These are phyloP conservation scores for Torymus texanus DNA, from an alignment of 2,888 invertebrate genomes.

Conservation along the genomic window DNA sequence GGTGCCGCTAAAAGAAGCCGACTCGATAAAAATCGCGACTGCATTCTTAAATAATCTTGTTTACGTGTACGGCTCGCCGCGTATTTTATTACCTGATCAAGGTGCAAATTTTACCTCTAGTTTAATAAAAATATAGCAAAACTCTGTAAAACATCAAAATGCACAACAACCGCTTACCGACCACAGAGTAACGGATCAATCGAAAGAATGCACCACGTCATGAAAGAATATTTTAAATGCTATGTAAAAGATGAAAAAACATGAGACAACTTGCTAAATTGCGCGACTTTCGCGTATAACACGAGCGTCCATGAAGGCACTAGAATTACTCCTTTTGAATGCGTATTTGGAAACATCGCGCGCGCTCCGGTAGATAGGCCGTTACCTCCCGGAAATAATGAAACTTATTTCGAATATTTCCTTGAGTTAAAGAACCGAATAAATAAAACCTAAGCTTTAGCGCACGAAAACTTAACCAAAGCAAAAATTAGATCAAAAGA, in stretches of 20 bases:
- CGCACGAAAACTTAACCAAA: not conserved
- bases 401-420: constrained; percentile 16
- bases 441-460: not conserved
- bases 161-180: constrained; percentile 2
- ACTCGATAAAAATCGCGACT: not conserved
- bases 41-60: constrained; percentile 16
- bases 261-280: constrained; percentile 17
- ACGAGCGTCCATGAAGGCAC: constrained; percentile 25
- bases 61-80: no score
- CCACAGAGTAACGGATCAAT: constrained; percentile 35
- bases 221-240: constrained; percentile 28
- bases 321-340: not conserved
- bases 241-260: not conserved
- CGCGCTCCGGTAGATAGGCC: no score
- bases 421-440: not conserved
- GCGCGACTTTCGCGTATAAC: constrained; percentile 32
- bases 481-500: not conserved
- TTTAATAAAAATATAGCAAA: no score
- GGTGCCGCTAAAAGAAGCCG: not conserved
- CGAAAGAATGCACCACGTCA: constrained; percentile 24
- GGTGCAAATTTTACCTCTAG: no score
- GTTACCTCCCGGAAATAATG: not conserved
- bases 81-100: no score
- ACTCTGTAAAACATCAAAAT: constrained; percentile 20
- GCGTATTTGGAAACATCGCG: constrained; percentile 5